Base-by-base conservation (phyloP, 2,888 invertebrate genomes). In the Carabus problematicus region DNA sequence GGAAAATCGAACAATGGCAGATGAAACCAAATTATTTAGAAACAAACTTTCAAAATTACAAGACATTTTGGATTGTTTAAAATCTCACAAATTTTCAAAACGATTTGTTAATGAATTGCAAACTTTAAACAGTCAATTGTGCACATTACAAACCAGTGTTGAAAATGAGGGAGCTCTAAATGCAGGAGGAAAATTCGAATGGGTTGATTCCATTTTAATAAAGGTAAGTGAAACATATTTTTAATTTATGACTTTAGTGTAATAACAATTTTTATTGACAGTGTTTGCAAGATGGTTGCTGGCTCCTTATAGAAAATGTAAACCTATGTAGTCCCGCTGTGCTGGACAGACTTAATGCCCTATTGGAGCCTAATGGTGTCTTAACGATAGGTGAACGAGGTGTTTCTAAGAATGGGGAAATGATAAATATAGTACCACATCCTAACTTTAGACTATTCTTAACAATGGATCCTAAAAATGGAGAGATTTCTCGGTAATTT, bases 241-340 rank as follows among this genome's bases (percentile, higher is more conserved):
- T 56, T 1, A 9, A 64, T 39, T 56, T 43, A 19, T 64, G 66
- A 56, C 70, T 61, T 47, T 29, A 42, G 54, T 49, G 43, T 61
- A 14, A 54, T 40, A 18, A 6, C 4, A n/a, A 45, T 71, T 58
- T 71, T 72, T 72, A 72, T 72, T 81, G 82, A 52, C 75, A 89
- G 86, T 92, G 94, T 69, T 82, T 96, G 72, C 87, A 88, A 75
- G 88, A 90, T 76, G 96, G 96, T 0, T 87, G 91, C 41, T 96
- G 95, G 91, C 83, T 97, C 45, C 83, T 95, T 58, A 83, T 96
- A 69, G 95, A 96, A 81, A 96, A 97, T 81, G 97, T 96, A 1
- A 98, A 98, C 83, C 87, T 97, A 64, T 97, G 97, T 79, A 95
- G 97, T 73, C 91, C 98, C 0, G 98, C 99, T 8, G 97, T 99